phyloP scores from a whole-genome alignment of 2,113 vertebrate species.

The Urocolius indicus region DNA sequence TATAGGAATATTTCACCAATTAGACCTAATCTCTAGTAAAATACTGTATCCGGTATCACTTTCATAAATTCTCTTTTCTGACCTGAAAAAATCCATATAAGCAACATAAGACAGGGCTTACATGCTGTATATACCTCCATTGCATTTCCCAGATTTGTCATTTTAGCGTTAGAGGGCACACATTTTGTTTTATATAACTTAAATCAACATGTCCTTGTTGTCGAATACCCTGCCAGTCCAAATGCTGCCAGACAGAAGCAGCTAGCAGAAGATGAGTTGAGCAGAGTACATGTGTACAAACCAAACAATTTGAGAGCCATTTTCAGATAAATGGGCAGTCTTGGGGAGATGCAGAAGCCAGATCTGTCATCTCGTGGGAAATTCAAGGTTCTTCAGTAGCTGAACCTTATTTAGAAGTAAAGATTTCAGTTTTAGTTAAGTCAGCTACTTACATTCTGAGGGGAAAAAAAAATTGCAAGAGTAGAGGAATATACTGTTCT shows the following conservation, averaged over 20 bases:
- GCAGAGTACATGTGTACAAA: background rate
- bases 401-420: background rate
- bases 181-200: background rate
- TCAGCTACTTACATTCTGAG: background rate
- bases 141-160: background rate
- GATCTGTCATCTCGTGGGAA: background rate
- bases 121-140: background rate
- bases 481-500: background rate
- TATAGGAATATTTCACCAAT: background rate
- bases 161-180: background rate
- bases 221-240: background rate
- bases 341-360: background rate
- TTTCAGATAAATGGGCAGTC: background rate
- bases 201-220: accelerated
- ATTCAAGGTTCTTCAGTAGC: background rate
- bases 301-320: background rate
- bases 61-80: background rate
- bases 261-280: background rate
- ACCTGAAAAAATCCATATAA: background rate
- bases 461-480: background rate
- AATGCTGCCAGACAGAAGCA: background rate
- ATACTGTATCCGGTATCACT: background rate
- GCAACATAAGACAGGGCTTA: background rate
- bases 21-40: background rate
- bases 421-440: background rate